A percentile compares a stretch with the other conserved stretches of the same genome.
phyloP scores from a whole-genome alignment of 2,888 invertebrate species.

The Invenusta paracnida region DNA sequence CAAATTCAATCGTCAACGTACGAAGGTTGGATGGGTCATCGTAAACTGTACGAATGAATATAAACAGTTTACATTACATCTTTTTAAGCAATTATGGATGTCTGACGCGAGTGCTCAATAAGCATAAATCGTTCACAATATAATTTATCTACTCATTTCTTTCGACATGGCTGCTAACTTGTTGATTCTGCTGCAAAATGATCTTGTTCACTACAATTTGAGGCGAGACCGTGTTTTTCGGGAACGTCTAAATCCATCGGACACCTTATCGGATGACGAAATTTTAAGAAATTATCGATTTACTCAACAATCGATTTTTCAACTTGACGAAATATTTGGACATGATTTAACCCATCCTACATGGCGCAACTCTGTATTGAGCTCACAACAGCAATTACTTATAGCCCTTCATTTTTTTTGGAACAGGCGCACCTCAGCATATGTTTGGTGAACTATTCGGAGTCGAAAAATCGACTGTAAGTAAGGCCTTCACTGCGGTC shows the following conservation, averaged over 20 bases:
- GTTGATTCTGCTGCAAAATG: background rate
- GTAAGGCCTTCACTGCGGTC: background rate
- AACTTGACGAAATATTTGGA: slow-evolving; percentile 2
- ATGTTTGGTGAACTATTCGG: slow-evolving; percentile 11
- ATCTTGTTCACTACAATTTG: background rate
- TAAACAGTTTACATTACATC: background rate
- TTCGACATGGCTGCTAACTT: background rate
- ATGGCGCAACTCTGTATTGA: slow-evolving; percentile 16
- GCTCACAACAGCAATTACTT: slow-evolving; percentile 8
- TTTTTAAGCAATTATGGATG: background rate
- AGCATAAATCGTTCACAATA: background rate
- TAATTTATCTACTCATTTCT: background rate
- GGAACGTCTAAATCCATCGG: background rate
- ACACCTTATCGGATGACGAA: background rate
- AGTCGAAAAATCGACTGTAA: slow-evolving; percentile 7
- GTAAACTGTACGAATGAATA: background rate
- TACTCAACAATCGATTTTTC: slow-evolving; percentile 6
- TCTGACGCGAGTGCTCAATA: background rate
- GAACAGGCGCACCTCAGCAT: slow-evolving; percentile 5
- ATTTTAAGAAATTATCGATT: background rate
- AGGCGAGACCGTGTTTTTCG: slow-evolving; percentile 1
- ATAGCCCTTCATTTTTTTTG: slow-evolving; percentile 22
- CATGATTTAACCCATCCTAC: background rate
- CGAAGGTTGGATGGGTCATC: background rate
- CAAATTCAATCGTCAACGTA: slow-evolving; percentile 3